Evolutionary conservation across 2,888 invertebrate species (phyloP).

Genomic region (Adelphocoris suturalis): DNA sequence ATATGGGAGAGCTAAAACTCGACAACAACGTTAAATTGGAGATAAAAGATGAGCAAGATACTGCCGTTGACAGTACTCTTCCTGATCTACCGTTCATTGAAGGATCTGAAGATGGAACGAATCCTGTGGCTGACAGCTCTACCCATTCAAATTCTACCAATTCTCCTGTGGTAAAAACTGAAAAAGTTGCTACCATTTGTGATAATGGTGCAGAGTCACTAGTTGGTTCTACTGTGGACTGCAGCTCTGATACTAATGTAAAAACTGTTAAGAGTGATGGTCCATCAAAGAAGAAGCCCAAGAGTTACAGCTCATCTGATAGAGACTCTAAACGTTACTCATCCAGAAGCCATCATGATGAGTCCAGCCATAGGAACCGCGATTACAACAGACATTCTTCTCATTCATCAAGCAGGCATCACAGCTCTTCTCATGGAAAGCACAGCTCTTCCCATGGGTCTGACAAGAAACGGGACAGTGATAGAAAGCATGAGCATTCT

Average conservation of each 20-base stretch:
- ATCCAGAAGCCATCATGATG: slow-evolving; percentile 13
- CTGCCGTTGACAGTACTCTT: slow-evolving; percentile 55
- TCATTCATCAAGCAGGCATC: slow-evolving; percentile 2
- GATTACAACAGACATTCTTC: slow-evolving; percentile 49
- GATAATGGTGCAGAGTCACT: slow-evolving; percentile 47
- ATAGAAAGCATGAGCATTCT: slow-evolving; percentile 9
- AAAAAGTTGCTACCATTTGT: background rate
- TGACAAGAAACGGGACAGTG: slow-evolving; percentile 50
- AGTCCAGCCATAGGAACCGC: slow-evolving; percentile 20
- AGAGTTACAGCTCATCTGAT: slow-evolving; percentile 3
- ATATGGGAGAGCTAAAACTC: slow-evolving; percentile 66
- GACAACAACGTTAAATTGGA: slow-evolving; percentile 61
- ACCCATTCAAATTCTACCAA: background rate
- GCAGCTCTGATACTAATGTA: slow-evolving; percentile 15
- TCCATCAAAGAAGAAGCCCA: background rate
- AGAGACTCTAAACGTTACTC: slow-evolving; percentile 38
- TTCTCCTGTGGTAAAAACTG: background rate
- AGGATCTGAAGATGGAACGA: background rate
- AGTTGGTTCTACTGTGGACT: slow-evolving; percentile 48
- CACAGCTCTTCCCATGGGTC: slow-evolving; percentile 40
- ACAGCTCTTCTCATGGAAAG: slow-evolving; percentile 12
- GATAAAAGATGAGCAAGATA: slow-evolving; percentile 63
- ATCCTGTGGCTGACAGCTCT: slow-evolving; percentile 46
- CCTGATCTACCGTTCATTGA: slow-evolving; percentile 45
- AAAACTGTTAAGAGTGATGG: slow-evolving; percentile 13